Conservation (phyloP, 2,888 invertebrate genomes). For the Trichopoda pennipes region DNA sequence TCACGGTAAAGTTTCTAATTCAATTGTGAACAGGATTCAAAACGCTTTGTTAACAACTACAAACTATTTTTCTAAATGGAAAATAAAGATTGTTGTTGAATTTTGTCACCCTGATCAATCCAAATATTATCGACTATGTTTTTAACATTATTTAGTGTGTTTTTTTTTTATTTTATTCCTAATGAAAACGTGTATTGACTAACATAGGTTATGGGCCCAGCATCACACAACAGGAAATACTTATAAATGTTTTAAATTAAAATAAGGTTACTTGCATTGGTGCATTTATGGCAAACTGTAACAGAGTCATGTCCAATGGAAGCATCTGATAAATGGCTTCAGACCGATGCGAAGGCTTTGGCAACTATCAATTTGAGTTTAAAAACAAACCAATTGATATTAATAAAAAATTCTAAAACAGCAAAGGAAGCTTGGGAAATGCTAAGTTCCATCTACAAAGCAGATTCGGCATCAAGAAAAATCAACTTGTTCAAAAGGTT, state of each 20-base stretch:
- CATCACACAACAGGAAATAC: background rate
- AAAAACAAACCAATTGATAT: conserved; percentile 22
- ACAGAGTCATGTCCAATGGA: background rate
- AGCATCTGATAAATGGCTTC: background rate
- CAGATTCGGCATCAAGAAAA: conserved; percentile 43
- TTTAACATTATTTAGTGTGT: too few species aligned
- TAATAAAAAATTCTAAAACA: conserved; percentile 1
- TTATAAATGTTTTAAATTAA: background rate
- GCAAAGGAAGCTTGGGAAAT: background rate
- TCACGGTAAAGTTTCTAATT: too few species aligned
- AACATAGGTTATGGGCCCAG: conserved; percentile 24
- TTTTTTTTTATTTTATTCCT: too few species aligned
- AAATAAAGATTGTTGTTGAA: too few species aligned
- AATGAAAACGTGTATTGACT: too few species aligned
- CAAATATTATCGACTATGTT: too few species aligned
- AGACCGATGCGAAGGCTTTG: conserved; percentile 36
- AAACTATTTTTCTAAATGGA: too few species aligned
- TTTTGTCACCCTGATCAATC: too few species aligned
- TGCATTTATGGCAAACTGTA: background rate
- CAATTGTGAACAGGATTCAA: too few species aligned
- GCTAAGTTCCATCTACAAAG: too few species aligned
- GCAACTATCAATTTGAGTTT: conserved; percentile 44
- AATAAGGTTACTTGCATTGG: background rate
- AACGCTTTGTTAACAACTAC: too few species aligned
- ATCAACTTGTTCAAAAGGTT: conserved; percentile 57